Percentiles rank a stretch among this genome's conserved stretches.
Conservation (phyloP, 2,797 vertebrate genomes). For the Sebastes kiyomatsui region DNA sequence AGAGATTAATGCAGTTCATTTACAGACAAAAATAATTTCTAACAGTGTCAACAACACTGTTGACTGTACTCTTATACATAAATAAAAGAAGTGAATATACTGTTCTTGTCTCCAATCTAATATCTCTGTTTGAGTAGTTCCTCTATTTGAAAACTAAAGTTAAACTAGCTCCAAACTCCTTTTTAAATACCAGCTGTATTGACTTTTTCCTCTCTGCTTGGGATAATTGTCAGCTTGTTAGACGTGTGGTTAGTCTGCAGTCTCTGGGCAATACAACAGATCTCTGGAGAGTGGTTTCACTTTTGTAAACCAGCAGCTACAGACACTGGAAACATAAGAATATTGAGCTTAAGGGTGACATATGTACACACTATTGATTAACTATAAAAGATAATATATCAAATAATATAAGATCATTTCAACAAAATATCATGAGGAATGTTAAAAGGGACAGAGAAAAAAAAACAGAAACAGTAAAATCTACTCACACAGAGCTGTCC, state of each 20-base stretch:
- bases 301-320: constrained; percentile 6
- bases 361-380: neutral
- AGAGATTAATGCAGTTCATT: neutral
- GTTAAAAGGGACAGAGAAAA: neutral
- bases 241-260: neutral
- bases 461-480: neutral
- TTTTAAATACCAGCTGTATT: neutral
- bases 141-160: neutral
- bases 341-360: neutral
- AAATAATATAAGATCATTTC: neutral
- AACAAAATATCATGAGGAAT: neutral
- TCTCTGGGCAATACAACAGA: constrained; percentile 23
- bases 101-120: neutral
- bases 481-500: constrained; percentile 76
- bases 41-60: neutral
- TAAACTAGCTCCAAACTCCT: neutral
- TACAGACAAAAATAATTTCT: neutral
- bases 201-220: neutral
- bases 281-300: constrained; percentile 22
- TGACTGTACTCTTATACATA: neutral
- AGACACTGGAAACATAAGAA: neutral
- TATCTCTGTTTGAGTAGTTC: neutral
- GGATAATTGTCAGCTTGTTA: constrained; percentile 4
- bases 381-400: neutral
- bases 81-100: neutral